Evolutionary conservation across 2,888 invertebrate genomes (phyloP).

Genomic region (Orgyia antiqua): DNA sequence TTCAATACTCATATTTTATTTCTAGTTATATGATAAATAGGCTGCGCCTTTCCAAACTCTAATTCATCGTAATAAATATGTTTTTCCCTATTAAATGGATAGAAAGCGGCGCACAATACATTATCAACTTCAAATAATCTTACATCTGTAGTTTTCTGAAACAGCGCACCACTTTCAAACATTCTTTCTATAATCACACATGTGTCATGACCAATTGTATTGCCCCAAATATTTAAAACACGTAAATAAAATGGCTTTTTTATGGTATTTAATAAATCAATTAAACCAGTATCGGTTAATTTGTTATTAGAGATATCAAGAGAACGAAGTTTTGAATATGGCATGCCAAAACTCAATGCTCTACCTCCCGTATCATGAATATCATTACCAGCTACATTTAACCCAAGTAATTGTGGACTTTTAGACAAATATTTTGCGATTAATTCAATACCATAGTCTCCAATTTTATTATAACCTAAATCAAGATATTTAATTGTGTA

Average conservation of each 20-base stretch:
- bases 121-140: constrained; percentile 54
- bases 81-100: constrained; percentile 67
- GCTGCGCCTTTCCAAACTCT: constrained; percentile 59
- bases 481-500: constrained; percentile 75
- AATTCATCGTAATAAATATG: constrained; percentile 75
- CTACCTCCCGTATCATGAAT: constrained; percentile 78
- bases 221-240: constrained; percentile 66
- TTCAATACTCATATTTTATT: constrained; percentile 39
- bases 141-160: constrained; percentile 58
- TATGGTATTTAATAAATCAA: constrained; percentile 73
- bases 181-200: constrained; percentile 57
- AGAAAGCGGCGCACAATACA: constrained; percentile 50
- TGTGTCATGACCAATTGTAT: constrained; percentile 54
- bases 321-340: constrained; percentile 75
- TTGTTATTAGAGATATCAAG: constrained; percentile 78
- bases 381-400: constrained; percentile 77
- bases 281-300: constrained; percentile 70
- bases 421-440: constrained; percentile 73
- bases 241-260: constrained; percentile 68
- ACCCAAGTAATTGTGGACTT: constrained; percentile 62
- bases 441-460: constrained; percentile 76
- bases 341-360: constrained; percentile 72
- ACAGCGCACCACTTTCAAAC: constrained; percentile 48
- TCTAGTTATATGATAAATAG: constrained; percentile 56
- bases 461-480: constrained; percentile 78